Evolutionary conservation across 2,113 vertebrate species (phyloP).

Genomic region (Columba livia): DNA sequence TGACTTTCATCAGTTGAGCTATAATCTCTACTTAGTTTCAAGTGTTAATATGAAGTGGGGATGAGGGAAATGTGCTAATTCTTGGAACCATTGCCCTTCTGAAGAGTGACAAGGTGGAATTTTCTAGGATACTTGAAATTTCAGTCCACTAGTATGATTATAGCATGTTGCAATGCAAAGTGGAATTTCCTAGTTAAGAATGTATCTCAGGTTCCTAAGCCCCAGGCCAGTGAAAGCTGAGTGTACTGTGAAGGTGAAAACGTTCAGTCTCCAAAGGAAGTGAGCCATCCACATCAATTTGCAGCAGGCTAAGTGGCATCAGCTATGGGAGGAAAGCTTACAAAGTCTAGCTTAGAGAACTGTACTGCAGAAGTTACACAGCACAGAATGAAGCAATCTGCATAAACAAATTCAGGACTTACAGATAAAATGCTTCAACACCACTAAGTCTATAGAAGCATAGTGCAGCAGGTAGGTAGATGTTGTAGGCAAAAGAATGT

Average conservation of each 20-base stretch:
- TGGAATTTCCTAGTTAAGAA: slow-evolving; percentile 66
- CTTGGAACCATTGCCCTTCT: slow-evolving; percentile 64
- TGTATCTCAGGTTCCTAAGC: slow-evolving; percentile 75
- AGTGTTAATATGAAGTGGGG: slow-evolving; percentile 60
- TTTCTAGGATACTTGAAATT: slow-evolving; percentile 73
- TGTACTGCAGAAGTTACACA: slow-evolving; percentile 6
- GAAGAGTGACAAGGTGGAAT: slow-evolving; percentile 74
- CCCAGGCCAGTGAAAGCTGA: slow-evolving; percentile 61
- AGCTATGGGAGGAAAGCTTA: slow-evolving; percentile 66
- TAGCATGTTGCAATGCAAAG: slow-evolving; percentile 56
- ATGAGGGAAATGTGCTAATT: slow-evolving; percentile 57
- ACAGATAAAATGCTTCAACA: neutral
- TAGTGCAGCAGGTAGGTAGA: neutral
- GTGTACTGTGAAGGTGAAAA: slow-evolving; percentile 72
- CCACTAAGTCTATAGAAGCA: neutral
- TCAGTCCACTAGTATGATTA: slow-evolving; percentile 42
- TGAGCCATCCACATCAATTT: slow-evolving; percentile 77
- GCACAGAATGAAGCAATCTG: slow-evolving; percentile 40
- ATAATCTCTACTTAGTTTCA: slow-evolving; percentile 40
- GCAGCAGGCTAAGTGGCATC: slow-evolving; percentile 73
- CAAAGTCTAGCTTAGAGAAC: slow-evolving; percentile 6
- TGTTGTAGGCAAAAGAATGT: neutral
- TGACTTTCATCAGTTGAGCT: slow-evolving; percentile 62
- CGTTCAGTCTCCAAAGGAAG: slow-evolving; percentile 56
- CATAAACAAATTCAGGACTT: slow-evolving; percentile 32